Evolutionary conservation across 1,140 invertebrate species (phyloP), one percentile per base, ranked within the genome.

Genomic region (Diorhabda sublineata): DNA sequence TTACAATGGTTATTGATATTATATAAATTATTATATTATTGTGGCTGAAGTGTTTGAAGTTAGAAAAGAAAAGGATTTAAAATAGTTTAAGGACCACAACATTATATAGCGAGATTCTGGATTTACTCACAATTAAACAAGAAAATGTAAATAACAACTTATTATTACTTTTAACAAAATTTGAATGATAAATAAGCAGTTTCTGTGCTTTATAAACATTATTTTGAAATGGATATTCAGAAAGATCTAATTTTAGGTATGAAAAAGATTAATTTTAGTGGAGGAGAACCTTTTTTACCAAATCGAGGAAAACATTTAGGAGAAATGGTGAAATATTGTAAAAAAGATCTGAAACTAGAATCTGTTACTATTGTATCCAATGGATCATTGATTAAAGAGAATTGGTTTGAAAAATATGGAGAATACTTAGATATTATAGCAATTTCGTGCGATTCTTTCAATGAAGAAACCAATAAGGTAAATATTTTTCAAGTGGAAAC

Each of bases 231-330:
- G 6, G 52, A 56, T 60, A 60, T 60, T 60, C 6, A 9, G 6
- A 60, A 45, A 62, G 45, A 57, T 61, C 67, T 71, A 62, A 57
- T 66, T 71, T 4, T 42, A 82, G 82, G 82, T 5, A 83, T 84
- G 83, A 77, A 83, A 71, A 84, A 84, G 68, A 73, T 84, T 3
- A 84, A 83, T 71, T 82, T 84, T 57, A 83, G 81, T 57, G 82
- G 82, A 9, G 82, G 82, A 7, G 82, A 84, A 71, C 82, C 82
- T 5, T 84, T 84, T 71, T 73, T 83, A 9, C 74, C 79, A 7
- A 8, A 73, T 6, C 61, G 74, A 58, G 78, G 79, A 0, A 67
- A 74, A 9, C 77, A 79, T 71, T 66, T 84, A 60, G 82, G 82
- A 2, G 75, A 82, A 72, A 74, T 84, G 63, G 79, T 82, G 5